phyloP scores from a whole-genome alignment of 2,113 vertebrate genomes.

The Castor canadensis region DNA sequence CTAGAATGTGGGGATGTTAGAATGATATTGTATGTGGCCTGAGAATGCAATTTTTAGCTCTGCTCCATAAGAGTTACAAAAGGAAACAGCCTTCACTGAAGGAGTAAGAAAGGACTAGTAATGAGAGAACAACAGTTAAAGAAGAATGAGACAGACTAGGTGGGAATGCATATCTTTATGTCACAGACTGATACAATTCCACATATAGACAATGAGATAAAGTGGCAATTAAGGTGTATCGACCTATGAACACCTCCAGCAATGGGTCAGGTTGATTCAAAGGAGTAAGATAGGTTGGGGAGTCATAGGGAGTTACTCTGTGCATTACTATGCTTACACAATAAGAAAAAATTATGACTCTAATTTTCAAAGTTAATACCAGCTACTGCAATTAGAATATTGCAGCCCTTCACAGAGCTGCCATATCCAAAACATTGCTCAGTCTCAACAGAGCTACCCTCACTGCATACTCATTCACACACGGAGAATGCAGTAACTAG shows the following conservation, averaged over 20 bases:
- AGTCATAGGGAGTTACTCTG: background rate
- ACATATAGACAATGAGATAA: background rate
- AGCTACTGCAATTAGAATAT: background rate
- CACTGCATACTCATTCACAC: background rate
- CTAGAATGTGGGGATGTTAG: accelerated
- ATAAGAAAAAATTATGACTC: background rate
- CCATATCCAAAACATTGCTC: background rate
- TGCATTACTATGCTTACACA: background rate
- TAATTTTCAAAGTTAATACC: too few species aligned
- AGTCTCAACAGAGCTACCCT: background rate
- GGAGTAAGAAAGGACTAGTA: background rate
- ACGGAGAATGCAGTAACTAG: background rate
- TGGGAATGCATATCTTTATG: background rate
- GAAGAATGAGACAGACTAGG: background rate
- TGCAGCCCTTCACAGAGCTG: background rate
- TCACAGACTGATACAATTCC: background rate
- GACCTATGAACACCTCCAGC: background rate
- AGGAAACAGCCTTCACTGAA: background rate
- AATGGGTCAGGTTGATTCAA: background rate
- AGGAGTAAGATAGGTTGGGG: background rate
- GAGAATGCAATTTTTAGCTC: background rate
- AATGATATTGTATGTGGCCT: background rate
- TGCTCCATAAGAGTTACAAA: background rate
- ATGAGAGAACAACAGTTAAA: background rate
- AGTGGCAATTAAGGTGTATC: background rate